Conservation (phyloP, 1,140 invertebrate genomes). For the Drosophila ananassae region DNA sequence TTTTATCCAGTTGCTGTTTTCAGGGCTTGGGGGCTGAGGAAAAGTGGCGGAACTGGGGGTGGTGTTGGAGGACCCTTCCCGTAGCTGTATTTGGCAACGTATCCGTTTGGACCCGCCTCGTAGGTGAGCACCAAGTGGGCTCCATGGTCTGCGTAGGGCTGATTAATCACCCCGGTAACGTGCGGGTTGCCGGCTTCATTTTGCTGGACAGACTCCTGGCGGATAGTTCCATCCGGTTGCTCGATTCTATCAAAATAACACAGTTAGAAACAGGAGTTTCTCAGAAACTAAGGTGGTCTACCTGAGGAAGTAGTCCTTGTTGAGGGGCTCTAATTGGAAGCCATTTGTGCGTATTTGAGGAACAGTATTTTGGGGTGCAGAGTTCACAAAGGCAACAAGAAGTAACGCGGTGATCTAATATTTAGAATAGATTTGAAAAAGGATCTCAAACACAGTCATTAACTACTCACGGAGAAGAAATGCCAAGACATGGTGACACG, state of each 20-base stretch:
- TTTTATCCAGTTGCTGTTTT: slow-evolving; percentile 18
- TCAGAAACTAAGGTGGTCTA: slow-evolving; percentile 9
- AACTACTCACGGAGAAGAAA: slow-evolving; percentile 16
- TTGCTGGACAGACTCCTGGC: slow-evolving; percentile 38
- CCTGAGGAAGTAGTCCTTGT: slow-evolving; percentile 49
- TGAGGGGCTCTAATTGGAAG: slow-evolving; percentile 37
- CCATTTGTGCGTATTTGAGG: slow-evolving; percentile 46
- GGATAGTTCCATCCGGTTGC: slow-evolving; percentile 21
- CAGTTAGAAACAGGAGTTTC: too few species aligned
- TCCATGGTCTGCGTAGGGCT: slow-evolving; percentile 24
- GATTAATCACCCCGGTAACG: slow-evolving; percentile 27
- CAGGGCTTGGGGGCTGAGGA: slow-evolving; percentile 17
- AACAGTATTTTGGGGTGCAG: slow-evolving; percentile 31
- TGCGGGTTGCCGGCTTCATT: slow-evolving; percentile 32
- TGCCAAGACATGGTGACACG: slow-evolving; percentile 37
- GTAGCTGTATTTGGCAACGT: slow-evolving; percentile 46
- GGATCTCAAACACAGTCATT: neutral
- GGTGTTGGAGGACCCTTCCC: slow-evolving; percentile 18
- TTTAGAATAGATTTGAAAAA: neutral
- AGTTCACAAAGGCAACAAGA: slow-evolving; percentile 10
- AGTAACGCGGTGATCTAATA: slow-evolving; percentile 26
- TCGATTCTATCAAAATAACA: slow-evolving; percentile 18
- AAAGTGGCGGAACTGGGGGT: neutral
- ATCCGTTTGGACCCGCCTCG: slow-evolving; percentile 45
- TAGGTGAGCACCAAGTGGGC: slow-evolving; percentile 30